Evolutionary conservation across 2,888 invertebrate species (phyloP).

Genomic region (Ormyrus thymus): DNA sequence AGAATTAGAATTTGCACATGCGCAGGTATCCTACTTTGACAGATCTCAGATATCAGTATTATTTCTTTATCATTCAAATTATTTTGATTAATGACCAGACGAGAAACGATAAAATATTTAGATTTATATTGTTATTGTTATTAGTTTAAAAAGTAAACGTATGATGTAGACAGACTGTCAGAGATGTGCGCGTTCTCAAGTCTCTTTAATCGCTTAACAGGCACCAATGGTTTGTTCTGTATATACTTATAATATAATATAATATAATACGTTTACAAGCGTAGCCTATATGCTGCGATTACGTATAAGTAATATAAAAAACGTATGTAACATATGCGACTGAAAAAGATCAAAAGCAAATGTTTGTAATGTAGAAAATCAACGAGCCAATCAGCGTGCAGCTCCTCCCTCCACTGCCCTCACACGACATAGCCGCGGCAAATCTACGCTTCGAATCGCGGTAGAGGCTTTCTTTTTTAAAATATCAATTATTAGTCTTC

Average conservation of each 20-base stretch:
- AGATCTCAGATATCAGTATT: too few relatives aligned
- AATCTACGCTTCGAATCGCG: conserved; percentile 62
- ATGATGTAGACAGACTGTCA: conserved; percentile 29
- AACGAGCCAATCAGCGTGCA: conserved; percentile 75
- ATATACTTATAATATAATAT: conserved; percentile 59
- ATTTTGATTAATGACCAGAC: too few relatives aligned
- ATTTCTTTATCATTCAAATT: too few relatives aligned
- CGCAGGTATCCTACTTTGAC: too few relatives aligned
- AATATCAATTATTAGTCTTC: background rate
- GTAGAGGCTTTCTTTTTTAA: conserved; percentile 58
- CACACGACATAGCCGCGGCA: conserved; percentile 61
- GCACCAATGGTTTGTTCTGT: conserved; percentile 67
- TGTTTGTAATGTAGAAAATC: conserved; percentile 69
- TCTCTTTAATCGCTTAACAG: conserved; percentile 71
- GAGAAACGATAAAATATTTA: too few relatives aligned
- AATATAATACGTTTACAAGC: conserved; percentile 64
- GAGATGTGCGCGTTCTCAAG: background rate
- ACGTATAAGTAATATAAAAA: conserved; percentile 57
- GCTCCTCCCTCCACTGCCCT: conserved; percentile 70
- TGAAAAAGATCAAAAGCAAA: conserved; percentile 71
- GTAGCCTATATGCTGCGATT: conserved; percentile 71
- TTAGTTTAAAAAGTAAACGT: too few relatives aligned
- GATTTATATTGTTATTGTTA: too few relatives aligned
- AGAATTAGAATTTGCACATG: too few relatives aligned
- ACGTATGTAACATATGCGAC: conserved; percentile 60